phyloP scores from a whole-genome alignment of 2,113 vertebrate species.

The Alectura lathami region DNA sequence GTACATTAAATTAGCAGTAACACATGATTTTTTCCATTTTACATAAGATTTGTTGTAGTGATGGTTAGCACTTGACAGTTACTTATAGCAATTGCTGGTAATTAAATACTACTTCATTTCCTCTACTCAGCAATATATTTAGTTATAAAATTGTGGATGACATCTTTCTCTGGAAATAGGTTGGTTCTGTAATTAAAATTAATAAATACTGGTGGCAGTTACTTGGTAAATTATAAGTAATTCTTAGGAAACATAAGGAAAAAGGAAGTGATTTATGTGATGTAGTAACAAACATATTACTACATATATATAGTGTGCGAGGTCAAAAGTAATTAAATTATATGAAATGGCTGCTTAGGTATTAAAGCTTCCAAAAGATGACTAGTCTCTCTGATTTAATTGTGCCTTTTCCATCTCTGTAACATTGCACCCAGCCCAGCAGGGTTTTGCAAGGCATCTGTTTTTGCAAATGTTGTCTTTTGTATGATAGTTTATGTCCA shows the following conservation, averaged over 20 bases:
- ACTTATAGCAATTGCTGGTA: constrained; percentile 34
- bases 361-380: background rate
- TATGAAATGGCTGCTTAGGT: background rate
- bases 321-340: background rate
- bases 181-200: constrained; percentile 48
- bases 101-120: constrained; percentile 67
- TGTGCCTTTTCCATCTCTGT: background rate
- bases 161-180: constrained; percentile 43
- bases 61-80: constrained; percentile 21
- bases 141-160: constrained; percentile 45
- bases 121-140: constrained; percentile 45
- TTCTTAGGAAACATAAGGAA: background rate
- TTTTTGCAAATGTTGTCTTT: background rate
- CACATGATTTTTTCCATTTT: constrained; percentile 33
- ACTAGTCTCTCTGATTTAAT: background rate
- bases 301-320: background rate
- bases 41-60: constrained; percentile 8
- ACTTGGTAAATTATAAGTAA: background rate
- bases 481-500: background rate
- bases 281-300: background rate
- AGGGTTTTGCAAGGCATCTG: background rate
- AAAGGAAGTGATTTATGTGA: background rate
- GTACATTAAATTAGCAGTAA: constrained; percentile 7
- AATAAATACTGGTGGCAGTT: background rate
- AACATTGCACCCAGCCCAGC: background rate